Base-by-base conservation (phyloP, 1,140 invertebrate species). In the Pectinophora gossypiella region DNA sequence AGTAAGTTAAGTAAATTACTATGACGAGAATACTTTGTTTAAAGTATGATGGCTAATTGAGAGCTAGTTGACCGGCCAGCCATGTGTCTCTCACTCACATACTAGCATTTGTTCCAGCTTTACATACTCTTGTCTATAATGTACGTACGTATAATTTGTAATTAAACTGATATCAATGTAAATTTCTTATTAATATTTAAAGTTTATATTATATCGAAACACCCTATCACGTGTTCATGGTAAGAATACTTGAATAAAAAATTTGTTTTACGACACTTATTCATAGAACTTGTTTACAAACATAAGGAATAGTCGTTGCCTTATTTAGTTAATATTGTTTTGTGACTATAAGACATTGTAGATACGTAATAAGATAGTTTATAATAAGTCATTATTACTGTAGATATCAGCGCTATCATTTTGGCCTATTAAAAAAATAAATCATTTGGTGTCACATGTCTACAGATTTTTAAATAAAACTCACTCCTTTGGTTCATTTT, bases 301-400 rank as follows among this genome's bases (percentile, higher is more conserved):
- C 63, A 69, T 79, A 83, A 78, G 76, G 70, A 78, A 80, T 85
- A 85, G 81, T 82, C 76, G 84, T 85, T 87, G 84, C 84, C 84
- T 87, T 87, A 87, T 85, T 87, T 85, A 85, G 80, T 85, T 87
- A 63, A 79, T 82, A 85, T 87, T 85, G 68, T 85, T 87, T 87
- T 80, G 71, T 87, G 78, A 84, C 72, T 84, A 75, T 76, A 85
- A 82, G 75, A 87, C 72, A 77, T 80, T 85, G 78, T 87, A 87
- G 81, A 84, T 86, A 84, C 51, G 72, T 69, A 71, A 65, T 76
- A 77, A 77, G 65, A 71, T 83, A 84, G 71, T 78, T 79, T 71
- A 70, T 40, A 61, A 65, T 86, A 87, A 87, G 81, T 77, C 76
- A 82, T 72, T 76, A 76, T 76, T 40, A 80, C 70, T 85, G 81